phyloP scores from a whole-genome alignment of 2,797 vertebrate genomes.

The Macrochelys suwanniensis region DNA sequence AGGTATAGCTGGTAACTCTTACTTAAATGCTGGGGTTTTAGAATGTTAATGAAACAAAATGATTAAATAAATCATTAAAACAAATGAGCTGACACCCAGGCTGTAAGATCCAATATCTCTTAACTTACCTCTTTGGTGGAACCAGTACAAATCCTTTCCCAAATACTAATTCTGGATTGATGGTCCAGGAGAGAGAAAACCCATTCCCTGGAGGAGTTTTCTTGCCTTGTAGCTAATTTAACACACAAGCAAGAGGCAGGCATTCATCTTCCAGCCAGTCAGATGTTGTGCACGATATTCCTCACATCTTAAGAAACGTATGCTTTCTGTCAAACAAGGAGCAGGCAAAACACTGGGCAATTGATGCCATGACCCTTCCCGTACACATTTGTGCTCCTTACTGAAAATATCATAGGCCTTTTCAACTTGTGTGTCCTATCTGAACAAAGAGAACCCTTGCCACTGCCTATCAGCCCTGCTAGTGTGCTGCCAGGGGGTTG shows the following conservation, averaged over 20 bases:
- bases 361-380: slow-evolving; percentile 47
- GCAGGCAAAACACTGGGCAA: not conserved
- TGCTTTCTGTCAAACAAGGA: not conserved
- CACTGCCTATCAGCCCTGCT: not conserved
- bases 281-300: not conserved
- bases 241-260: not conserved
- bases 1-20: not conserved
- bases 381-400: not conserved
- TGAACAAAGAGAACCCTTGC: not conserved
- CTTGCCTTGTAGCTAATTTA: not conserved
- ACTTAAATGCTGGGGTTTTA: not conserved
- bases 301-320: slow-evolving; percentile 41
- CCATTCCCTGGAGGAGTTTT: not conserved
- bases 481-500: not conserved
- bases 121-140: not conserved
- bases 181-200: not conserved
- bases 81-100: not conserved
- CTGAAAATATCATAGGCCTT: not conserved
- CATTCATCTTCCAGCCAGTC: not conserved
- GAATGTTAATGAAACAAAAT: not conserved
- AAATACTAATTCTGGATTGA: not conserved
- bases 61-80: not conserved
- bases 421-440: rapidly evolving
- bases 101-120: not conserved
- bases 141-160: not conserved